Evolutionary conservation across 2,797 vertebrate genomes (phyloP).

Genomic region (Threskiornis aethiopicus): DNA sequence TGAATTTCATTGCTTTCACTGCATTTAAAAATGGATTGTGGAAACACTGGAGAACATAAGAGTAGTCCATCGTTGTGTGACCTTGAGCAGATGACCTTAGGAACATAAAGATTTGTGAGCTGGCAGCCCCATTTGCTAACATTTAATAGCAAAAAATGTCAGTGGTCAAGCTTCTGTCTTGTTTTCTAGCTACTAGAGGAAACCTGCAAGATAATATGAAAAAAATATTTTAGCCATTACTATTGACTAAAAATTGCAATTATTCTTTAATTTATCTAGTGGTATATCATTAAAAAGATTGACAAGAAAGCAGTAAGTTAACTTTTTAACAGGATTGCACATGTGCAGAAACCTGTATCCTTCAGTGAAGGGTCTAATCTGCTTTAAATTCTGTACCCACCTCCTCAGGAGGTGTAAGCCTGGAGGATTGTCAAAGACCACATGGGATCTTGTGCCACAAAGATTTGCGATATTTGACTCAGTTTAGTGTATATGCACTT

Average conservation of each 20-base stretch:
- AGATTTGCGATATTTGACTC: not conserved
- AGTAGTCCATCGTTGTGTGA: not conserved
- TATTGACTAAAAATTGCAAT: not conserved
- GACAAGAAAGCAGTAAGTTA: not conserved
- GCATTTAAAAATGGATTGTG: not conserved
- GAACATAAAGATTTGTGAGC: not conserved
- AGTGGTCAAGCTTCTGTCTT: not conserved
- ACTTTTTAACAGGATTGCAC: not conserved
- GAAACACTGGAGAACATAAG: not conserved
- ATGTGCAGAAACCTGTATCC: not conserved
- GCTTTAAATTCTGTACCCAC: not conserved
- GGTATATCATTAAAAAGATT: not conserved
- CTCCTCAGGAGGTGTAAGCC: not conserved
- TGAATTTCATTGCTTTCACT: not conserved
- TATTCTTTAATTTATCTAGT: not conserved
- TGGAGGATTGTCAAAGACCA: not conserved
- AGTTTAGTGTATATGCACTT: not conserved
- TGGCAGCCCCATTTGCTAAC: not conserved
- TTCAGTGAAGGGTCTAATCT: not conserved
- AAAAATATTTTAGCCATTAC: not conserved
- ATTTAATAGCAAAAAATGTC: not conserved
- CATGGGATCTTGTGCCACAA: not conserved
- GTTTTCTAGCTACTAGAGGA: not conserved
- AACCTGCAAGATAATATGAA: not conserved
- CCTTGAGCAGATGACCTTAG: not conserved